A percentile compares a stretch with the other conserved stretches of the same genome.
Conservation (phyloP, 2,888 invertebrate species). For the Agonopterix arenella region DNA sequence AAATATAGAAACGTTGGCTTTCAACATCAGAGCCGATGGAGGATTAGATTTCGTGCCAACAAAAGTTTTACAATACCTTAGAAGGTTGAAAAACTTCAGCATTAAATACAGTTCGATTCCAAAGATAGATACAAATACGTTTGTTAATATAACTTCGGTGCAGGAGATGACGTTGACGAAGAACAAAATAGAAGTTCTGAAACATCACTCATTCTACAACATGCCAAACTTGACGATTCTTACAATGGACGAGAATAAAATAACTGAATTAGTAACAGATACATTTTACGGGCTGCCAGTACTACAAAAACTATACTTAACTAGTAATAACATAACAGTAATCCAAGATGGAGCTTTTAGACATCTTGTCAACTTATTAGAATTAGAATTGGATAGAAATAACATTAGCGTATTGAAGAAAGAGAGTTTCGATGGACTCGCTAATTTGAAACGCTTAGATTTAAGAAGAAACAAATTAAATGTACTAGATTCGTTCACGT, state of each 20-base stretch:
- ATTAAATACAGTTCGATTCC: constrained; percentile 85
- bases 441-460: constrained; percentile 83
- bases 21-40: constrained; percentile 83
- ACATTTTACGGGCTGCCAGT: constrained; percentile 86
- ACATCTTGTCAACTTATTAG: constrained; percentile 83
- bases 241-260: constrained; percentile 85
- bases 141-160: constrained; percentile 83
- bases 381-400: constrained; percentile 88
- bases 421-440: constrained; percentile 86
- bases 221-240: constrained; percentile 82
- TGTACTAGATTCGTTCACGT: constrained; percentile 86
- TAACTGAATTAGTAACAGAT: constrained; percentile 83
- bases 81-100: constrained; percentile 80
- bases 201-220: constrained; percentile 83
- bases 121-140: constrained; percentile 82
- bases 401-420: constrained; percentile 84
- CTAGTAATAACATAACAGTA: constrained; percentile 89
- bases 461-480: constrained; percentile 85
- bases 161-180: constrained; percentile 82
- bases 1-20: constrained; percentile 81
- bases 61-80: constrained; percentile 80
- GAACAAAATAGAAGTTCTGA: constrained; percentile 81
- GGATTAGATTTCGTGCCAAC: constrained; percentile 84
- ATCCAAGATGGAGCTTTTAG: constrained; percentile 91
- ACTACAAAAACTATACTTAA: constrained; percentile 85